A percentile compares a stretch with the other conserved stretches of the same genome.
Conservation (phyloP, 1,140 invertebrate genomes). For the Eueides isabella region DNA sequence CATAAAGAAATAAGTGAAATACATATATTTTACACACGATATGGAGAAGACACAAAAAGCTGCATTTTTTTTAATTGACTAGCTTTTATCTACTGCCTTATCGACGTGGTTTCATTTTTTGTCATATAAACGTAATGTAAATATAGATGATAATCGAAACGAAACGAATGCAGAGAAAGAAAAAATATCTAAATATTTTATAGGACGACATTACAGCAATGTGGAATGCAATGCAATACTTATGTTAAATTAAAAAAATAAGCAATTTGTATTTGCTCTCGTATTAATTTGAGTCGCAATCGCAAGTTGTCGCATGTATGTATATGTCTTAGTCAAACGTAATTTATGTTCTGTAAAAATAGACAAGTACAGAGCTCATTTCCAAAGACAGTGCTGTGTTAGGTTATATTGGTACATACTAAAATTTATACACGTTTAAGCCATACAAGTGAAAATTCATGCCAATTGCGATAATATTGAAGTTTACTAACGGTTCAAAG, state of each 20-base stretch:
- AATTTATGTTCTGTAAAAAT: neutral
- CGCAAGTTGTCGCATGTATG: neutral
- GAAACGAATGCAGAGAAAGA: too few relatives aligned
- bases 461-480: neutral
- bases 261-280: neutral
- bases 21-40: neutral
- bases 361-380: neutral
- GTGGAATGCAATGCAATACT: too few relatives aligned
- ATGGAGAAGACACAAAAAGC: neutral
- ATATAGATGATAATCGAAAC: too few relatives aligned
- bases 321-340: neutral
- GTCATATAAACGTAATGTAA: neutral
- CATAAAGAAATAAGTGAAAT: conserved; percentile 1
- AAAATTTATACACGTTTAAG: neutral
- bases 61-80: too few relatives aligned
- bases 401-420: neutral
- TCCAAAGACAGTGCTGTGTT: neutral
- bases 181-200: too few relatives aligned
- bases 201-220: too few relatives aligned
- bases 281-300: neutral
- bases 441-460: neutral
- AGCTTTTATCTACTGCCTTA: too few relatives aligned
- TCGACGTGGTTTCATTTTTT: too few relatives aligned
- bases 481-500: neutral
- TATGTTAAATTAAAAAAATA: neutral